Evolutionary conservation across 2,113 vertebrate species (phyloP), one percentile per base, ranked within the genome.

Genomic region (Strix uralensis): DNA sequence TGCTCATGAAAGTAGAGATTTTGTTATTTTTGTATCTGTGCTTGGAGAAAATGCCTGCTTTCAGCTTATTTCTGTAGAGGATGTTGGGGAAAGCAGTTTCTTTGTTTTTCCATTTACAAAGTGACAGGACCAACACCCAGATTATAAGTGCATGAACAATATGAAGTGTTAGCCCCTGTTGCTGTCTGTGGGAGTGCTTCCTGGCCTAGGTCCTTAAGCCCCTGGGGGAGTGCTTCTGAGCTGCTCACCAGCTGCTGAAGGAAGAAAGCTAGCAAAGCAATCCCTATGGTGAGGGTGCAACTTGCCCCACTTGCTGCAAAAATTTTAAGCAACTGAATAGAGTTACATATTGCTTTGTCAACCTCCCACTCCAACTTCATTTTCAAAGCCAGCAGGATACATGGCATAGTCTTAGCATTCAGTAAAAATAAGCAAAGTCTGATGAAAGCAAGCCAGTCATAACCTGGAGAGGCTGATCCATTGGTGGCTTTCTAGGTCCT

Each of bases 291-390:
- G 0, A 40, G 38, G 7, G 10, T 47, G 26, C 54, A 72, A 54
- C 22, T 44, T 46, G 11, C 10, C n/a, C 1, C 0, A 2, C 20
- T 58, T 1, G 0, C 15, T 17, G 17, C 15, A 25, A 58, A 71
- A 9, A 5, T 17, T 11, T 15, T 15, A 21, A 86, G 32, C n/a
- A 19, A 17, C 15, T 15, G 13, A 51, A 30, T 18, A 30, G 20
- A 4, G 11, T 57, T 66, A 25, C 1, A 0, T 47, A 6, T 20
- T 47, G 20, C 6, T 71, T 40, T 3, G 4, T 38, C 13, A 70
- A 22, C 34, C 54, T 55, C 19, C 21, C 0, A 0, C 29, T 61
- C 63, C 2, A 4, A 15, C 4, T 10, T 49, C 2, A 2, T 32
- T 44, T 30, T 27, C 30, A 44, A 61, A 69, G 19, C 5, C 58